A percentile compares a stretch with the other conserved stretches of the same genome.
Evolutionary conservation across 2,797 vertebrate genomes (phyloP).

Genomic region (Taeniopygia guttata): DNA sequence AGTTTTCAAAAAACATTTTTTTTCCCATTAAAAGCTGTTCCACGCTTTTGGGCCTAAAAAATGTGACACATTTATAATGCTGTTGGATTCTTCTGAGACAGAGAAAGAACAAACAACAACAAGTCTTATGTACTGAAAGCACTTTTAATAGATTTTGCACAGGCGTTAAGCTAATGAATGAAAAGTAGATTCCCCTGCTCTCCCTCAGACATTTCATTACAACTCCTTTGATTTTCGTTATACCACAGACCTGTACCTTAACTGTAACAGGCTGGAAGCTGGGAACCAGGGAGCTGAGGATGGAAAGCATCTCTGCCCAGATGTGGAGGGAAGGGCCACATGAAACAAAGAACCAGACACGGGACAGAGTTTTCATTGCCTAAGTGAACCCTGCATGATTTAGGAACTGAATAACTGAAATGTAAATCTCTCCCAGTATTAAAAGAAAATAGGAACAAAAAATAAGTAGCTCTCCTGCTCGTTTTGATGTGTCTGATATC

Average conservation of each 20-base stretch:
- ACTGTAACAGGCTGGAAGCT: neutral
- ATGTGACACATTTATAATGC: neutral
- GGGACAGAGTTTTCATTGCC: neutral
- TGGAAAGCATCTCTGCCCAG: neutral
- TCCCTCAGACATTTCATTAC: neutral
- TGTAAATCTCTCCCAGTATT: neutral
- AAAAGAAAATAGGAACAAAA: neutral
- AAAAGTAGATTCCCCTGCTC: neutral
- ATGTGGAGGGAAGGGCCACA: neutral
- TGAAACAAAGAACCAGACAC: neutral
- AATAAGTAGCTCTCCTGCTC: neutral
- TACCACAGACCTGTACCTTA: neutral
- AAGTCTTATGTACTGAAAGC: neutral
- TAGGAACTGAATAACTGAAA: neutral
- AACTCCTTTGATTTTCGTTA: neutral
- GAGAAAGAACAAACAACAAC: slow-evolving; percentile 32
- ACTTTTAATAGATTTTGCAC: slow-evolving; percentile 8
- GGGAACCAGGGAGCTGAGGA: neutral
- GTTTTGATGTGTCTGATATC: neutral
- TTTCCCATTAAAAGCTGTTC: slow-evolving; percentile 46
- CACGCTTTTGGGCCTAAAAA: slow-evolving; percentile 18
- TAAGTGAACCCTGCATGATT: neutral
- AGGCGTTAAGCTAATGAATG: neutral
- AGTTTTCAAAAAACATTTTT: slow-evolving; percentile 42
- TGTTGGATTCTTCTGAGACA: slow-evolving; percentile 10